Evolutionary conservation across 1,140 invertebrate genomes (phyloP).

Genomic region (Sitobion miscanthi): DNA sequence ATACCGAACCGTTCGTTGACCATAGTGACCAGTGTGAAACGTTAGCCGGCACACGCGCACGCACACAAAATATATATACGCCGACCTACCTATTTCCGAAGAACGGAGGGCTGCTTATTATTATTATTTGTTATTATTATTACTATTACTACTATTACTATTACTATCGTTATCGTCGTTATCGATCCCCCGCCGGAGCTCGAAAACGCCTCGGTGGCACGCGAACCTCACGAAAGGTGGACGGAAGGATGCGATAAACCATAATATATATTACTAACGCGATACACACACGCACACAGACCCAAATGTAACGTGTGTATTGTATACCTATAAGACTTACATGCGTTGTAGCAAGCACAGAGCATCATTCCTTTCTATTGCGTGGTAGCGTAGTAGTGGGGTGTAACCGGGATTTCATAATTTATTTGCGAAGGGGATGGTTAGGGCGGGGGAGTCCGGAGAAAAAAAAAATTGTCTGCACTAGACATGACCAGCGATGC

Average conservation of each 20-base stretch:
- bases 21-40: not conserved
- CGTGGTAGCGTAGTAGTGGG: not conserved
- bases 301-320: not conserved
- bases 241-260: not conserved
- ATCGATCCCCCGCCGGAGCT: not conserved
- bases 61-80: not conserved
- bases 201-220: not conserved
- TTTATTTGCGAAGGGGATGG: not conserved
- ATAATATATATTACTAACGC: not conserved
- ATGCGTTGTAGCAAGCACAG: not conserved
- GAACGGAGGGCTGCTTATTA: not conserved
- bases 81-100: not conserved
- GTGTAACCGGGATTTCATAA: not conserved
- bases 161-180: constrained; percentile 3
- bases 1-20: not conserved
- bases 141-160: not conserved
- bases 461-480: not conserved
- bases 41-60: not conserved
- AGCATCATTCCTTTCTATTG: not conserved
- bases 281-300: not conserved
- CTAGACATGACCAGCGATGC: not conserved
- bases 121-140: not conserved
- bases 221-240: not conserved
- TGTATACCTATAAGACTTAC: not conserved
- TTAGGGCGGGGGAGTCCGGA: not conserved